Base-by-base conservation (phyloP, 37 sponge, comb jelly and placozoan genomes). In the Axinella damicornis region DNA sequence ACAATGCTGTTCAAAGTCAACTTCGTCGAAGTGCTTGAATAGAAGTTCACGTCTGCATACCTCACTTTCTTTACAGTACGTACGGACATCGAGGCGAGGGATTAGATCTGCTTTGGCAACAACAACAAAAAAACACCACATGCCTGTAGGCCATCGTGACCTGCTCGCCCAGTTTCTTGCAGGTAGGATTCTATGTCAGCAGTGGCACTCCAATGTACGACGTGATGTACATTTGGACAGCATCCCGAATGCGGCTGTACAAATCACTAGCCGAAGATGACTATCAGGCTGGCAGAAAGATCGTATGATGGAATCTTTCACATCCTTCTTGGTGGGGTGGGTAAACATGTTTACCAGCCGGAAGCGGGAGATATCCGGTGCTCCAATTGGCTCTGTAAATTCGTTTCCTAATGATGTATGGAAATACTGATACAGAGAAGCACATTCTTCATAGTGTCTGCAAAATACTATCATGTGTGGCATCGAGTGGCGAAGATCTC, bases 171-270 rank as follows among this genome's bases (percentile, higher is more conserved):
- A 12, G 46, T 46, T 46, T 46, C 6, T 46, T 46, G 46, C 46
- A 46, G 4, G 46, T 46, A 46, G 6, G 4, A 4, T 9, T 46
- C 46, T 12, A 46, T 46, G 9, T 46, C 46, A 12, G 46, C 4
- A 9, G 46, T 4, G 4, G 46, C 6, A 4, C 46, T 9, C 46
- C 46, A 46, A 9, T 46, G 46, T 46, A 46, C 9, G 6, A 46
- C 46, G 6, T 46, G 46, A 4, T 9, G 4, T 46, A 46, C 46
- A 9, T 46, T 9, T 12, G 58, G 27, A 69, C 20, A n/a, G 57
- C 81, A 80, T 66, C 15, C 81, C 81, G 40, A 80, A 81, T 53
- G 82, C 82, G 1, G 73, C 46, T 21, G 83, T 83, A 20, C 61
- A 58, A 25, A 82, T 82, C n/a, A 82, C 62, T 34, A 61, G 13